Evolutionary conservation across 2,797 vertebrate species (phyloP), one percentile per base, ranked within the genome.

Genomic region (Aldrovandia affinis): DNA sequence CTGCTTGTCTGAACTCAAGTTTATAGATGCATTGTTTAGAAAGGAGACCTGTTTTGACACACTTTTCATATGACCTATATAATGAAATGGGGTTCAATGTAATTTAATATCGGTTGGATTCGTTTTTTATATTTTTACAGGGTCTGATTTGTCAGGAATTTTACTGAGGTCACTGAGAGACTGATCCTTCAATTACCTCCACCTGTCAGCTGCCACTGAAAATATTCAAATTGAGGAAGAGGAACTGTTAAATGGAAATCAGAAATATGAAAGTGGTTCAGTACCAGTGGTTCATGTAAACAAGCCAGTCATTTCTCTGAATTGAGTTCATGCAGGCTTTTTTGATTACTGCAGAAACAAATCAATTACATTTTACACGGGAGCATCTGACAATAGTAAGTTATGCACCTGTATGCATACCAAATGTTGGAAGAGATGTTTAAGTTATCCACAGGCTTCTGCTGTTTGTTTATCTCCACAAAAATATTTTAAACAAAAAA

Each of bases 221-320:
- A 63, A 25, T 63, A 63, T 63, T 8, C n/a, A 63, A 63, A 63
- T n/a, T 22, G 59, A 63, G 25, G 5, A 28, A n/a, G 25, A 63
- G 22, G 22, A 22, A 22, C 55, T 59, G 55, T 59, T 59, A n/a
- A 61, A 61, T 25, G n/a, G 22, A 61, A 25, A 61, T 61, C 7
- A 25, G 59, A 61, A 61, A 8, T 22, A n/a, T n/a, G 7, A 63
- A 22, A 28, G 4, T 63, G 8, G 25, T n/a, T n/a, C n/a, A n/a
- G n/a, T n/a, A 28, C 59, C 59, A 63, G n/a, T n/a, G 59, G 59
- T 63, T 63, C 59, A 63, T 63, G 59, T n/a, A 63, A 63, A 63
- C 59, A 63, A 63, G n/a, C 9, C 3, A 63, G 22, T 63, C 8
- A 22, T n/a, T 5, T 8, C 8, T n/a, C n/a, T 63, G 5, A 9